Percentiles rank a stretch among this genome's conserved stretches.
Conservation (phyloP, 2,888 invertebrate species). For the Glyphotaelius pellucidus region DNA sequence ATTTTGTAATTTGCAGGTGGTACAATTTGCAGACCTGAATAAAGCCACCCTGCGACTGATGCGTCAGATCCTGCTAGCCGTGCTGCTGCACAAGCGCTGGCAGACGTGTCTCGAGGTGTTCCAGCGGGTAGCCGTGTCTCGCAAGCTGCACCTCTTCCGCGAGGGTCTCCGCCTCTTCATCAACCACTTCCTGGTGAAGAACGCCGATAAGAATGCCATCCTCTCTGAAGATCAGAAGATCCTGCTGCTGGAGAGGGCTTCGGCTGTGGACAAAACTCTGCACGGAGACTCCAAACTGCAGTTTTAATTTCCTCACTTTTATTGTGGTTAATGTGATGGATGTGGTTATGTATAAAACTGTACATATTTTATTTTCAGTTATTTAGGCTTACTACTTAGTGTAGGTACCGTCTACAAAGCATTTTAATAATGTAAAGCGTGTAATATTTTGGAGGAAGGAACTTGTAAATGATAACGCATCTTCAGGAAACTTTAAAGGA, state of each 20-base stretch:
- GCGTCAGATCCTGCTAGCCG: slow-evolving; percentile 85
- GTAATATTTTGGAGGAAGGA: too few relatives aligned
- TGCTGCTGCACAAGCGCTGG: slow-evolving; percentile 83
- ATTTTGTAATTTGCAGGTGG: slow-evolving; percentile 76
- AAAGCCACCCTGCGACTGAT: slow-evolving; percentile 88
- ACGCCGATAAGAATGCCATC: slow-evolving; percentile 70
- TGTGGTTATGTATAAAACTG: background rate
- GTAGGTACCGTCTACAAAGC: background rate
- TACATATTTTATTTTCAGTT: slow-evolving; percentile 8
- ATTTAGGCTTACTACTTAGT: background rate
- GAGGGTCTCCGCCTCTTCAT: slow-evolving; percentile 91
- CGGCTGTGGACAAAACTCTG: slow-evolving; percentile 83
- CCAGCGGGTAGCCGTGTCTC: slow-evolving; percentile 83
- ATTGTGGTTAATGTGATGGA: background rate
- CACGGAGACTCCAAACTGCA: slow-evolving; percentile 74
- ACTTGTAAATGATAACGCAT: too few relatives aligned
- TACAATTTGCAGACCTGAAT: slow-evolving; percentile 91
- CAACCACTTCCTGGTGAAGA: slow-evolving; percentile 88
- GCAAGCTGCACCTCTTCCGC: slow-evolving; percentile 87
- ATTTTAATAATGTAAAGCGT: too few relatives aligned
- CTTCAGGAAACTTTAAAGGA: too few relatives aligned
- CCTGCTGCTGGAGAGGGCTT: slow-evolving; percentile 78
- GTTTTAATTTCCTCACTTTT: slow-evolving; percentile 65
- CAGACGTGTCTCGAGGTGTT: slow-evolving; percentile 82
- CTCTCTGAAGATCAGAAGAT: slow-evolving; percentile 73